Evolutionary conservation across 1,140 invertebrate genomes (phyloP), one percentile per base, ranked within the genome.

Genomic region (Microplitis demolitor): DNA sequence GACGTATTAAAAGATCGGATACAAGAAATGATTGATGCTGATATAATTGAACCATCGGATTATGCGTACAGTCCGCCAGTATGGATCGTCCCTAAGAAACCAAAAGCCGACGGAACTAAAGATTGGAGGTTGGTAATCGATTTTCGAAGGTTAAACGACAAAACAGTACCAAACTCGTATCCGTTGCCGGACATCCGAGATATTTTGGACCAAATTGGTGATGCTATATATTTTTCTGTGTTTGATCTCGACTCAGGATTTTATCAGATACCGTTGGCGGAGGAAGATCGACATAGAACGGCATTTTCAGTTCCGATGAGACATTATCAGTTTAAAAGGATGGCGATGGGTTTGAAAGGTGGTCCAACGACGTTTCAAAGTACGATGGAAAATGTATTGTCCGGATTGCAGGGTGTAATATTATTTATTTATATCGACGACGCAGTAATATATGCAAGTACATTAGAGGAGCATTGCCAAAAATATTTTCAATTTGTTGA

Each of bases 371-470:
- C 35, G 1, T 67, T 54, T 13, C 66, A 54, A 9, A 54, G 66
- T 4, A 9, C 39, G 13, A 67, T 54, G 66, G 53, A 67, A 13
- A 54, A 24, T 0, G 66, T 54, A 5, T 34, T 54, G 31, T 53
- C 50, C 9, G 45, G 50, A 3, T 13, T 54, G 54, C 50, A 67
- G 3, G 33, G 53, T 35, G 35, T 34, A 13, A 33, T 33, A 34
- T 11, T 51, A 4, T 67, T 67, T 14, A 31, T 67, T 34, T 67
- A 67, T 24, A 13, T 67, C 1, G 66, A 67, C n/a, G 66, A 67
- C 34, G 24, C 33, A 31, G 39, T 67, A 34, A 50, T 54, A 11
- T 67, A 50, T 14, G 51, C 9, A 34, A 33, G 11, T 34, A 33
- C 51, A 14, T 67, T 67, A 24, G 31, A 67, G 1, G 50, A 67